phyloP scores from a whole-genome alignment of 1,140 invertebrate species.

The Pygmarrhopalites habei region DNA sequence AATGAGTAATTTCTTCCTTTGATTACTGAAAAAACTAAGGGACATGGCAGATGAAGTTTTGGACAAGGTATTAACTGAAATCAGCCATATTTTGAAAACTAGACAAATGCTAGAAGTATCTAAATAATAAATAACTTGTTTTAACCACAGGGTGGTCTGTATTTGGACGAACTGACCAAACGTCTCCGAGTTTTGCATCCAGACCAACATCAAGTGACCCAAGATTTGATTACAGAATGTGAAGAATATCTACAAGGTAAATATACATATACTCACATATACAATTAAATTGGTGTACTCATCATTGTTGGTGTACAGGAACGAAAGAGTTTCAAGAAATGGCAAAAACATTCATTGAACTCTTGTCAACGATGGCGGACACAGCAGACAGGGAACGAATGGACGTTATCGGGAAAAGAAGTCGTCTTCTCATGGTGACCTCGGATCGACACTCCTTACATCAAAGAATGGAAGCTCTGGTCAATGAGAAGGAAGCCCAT shows the following conservation, averaged over 20 bases:
- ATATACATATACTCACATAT: no score
- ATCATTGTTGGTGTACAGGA: not conserved
- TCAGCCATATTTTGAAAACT: no score
- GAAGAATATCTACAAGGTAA: conserved; percentile 33
- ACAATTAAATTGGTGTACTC: not conserved
- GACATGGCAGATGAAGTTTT: conserved; percentile 28
- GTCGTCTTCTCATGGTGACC: conserved; percentile 21
- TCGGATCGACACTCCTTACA: conserved; percentile 25
- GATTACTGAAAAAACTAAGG: no score
- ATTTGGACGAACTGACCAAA: conserved; percentile 33
- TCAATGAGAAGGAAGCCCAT: conserved; percentile 26
- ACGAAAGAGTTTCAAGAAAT: conserved; percentile 19
- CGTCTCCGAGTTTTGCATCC: conserved; percentile 30
- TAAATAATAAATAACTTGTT: no score
- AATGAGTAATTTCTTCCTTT: no score
- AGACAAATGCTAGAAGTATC: not conserved
- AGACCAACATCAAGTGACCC: conserved; percentile 34
- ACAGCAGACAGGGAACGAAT: conserved; percentile 17
- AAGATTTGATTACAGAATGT: conserved; percentile 27
- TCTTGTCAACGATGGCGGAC: conserved; percentile 15
- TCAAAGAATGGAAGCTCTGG: conserved; percentile 18
- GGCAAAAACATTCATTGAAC: conserved; percentile 17
- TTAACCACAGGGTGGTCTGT: conserved; percentile 28
- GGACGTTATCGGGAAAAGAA: conserved; percentile 31
- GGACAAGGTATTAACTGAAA: no score